Percentiles rank a stretch among this genome's conserved stretches.
phyloP scores from a whole-genome alignment of 1,140 invertebrate genomes.

The Apis laboriosa region DNA sequence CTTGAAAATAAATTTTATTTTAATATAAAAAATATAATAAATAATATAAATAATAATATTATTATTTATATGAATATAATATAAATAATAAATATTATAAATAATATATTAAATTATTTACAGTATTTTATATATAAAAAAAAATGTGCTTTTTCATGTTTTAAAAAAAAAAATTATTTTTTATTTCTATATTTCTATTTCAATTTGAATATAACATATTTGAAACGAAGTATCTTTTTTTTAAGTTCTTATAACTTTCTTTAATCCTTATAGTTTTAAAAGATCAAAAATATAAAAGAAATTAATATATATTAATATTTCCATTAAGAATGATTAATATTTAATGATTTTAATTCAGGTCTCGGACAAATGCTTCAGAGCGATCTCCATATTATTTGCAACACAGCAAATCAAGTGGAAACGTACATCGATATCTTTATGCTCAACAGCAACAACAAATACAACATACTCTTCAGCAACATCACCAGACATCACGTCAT shows the following conservation, averaged over 20 bases:
- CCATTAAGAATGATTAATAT: neutral
- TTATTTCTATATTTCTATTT: no score
- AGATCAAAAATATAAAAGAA: no score
- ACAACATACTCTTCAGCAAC: conserved; percentile 70
- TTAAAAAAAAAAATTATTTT: no score
- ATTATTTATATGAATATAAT: neutral
- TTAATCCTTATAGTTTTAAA: conserved; percentile 7
- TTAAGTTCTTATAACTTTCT: neutral
- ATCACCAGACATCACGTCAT: conserved; percentile 72
- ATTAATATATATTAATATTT: neutral
- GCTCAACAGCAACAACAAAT: conserved; percentile 79
- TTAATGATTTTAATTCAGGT: conserved; percentile 75
- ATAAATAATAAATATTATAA: no score
- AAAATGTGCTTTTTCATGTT: neutral
- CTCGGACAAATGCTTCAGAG: conserved; percentile 71
- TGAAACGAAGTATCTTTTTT: neutral
- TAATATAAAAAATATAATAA: neutral
- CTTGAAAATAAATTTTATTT: neutral
- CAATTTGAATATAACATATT: neutral
- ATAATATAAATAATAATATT: neutral
- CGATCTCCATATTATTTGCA: conserved; percentile 78
- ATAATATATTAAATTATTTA: neutral
- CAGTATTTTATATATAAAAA: neutral
- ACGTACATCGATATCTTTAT: conserved; percentile 80
- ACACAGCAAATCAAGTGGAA: conserved; percentile 84